phyloP scores from a whole-genome alignment of 1,140 invertebrate genomes.

The Eurytemora carolleeae region DNA sequence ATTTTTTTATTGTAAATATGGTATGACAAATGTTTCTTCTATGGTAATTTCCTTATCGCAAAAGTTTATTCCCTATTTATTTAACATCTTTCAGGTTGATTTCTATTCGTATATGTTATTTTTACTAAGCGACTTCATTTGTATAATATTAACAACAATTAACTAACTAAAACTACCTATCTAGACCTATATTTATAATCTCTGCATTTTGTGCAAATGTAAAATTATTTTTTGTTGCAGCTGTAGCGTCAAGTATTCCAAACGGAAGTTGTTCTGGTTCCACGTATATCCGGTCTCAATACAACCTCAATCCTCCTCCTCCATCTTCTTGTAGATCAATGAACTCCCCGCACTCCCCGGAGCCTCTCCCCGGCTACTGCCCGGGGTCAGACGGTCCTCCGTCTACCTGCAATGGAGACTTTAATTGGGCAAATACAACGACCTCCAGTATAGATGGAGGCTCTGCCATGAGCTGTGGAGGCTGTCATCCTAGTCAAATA shows the following conservation, averaged over 20 bases:
- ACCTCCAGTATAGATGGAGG: slow-evolving; percentile 7
- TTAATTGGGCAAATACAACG: slow-evolving; percentile 1
- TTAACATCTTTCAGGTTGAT: too few relatives aligned
- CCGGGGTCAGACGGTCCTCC: background rate
- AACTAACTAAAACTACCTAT: too few relatives aligned
- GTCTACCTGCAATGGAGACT: background rate
- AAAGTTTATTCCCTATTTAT: too few relatives aligned
- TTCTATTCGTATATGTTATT: too few relatives aligned
- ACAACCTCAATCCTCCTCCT: slow-evolving; percentile 6
- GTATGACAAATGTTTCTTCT: too few relatives aligned
- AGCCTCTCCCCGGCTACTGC: slow-evolving; percentile 3
- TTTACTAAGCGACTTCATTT: too few relatives aligned
- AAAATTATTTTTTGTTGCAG: too few relatives aligned
- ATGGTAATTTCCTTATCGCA: too few relatives aligned
- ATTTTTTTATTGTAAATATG: too few relatives aligned
- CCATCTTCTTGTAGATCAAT: background rate
- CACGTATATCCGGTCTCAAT: slow-evolving; percentile 14
- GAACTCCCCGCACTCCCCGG: background rate
- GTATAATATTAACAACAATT: too few relatives aligned
- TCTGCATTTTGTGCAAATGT: too few relatives aligned
- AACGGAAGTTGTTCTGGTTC: slow-evolving; percentile 4
- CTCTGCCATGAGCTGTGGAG: background rate
- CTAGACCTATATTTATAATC: too few relatives aligned
- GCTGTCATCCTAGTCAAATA: background rate
- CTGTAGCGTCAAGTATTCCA: slow-evolving; percentile 4